These are phyloP conservation scores for Spheniscus humboldti DNA, from an alignment of 2,797 vertebrate genomes.

Conservation along the genomic window DNA sequence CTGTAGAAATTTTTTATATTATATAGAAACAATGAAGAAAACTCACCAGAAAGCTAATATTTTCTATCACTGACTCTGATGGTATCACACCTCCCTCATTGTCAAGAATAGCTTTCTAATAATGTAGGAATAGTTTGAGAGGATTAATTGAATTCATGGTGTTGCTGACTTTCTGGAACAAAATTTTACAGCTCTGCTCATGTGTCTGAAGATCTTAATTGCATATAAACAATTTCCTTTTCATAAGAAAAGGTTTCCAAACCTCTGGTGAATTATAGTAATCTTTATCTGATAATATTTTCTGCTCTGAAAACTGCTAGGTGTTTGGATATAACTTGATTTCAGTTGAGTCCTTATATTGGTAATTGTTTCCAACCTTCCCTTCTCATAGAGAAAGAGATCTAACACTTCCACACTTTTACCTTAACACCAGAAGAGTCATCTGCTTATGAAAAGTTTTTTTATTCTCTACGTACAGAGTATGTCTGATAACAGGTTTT, in stretches of 20 bases:
- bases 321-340: neutral
- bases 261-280: neutral
- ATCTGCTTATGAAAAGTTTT: neutral
- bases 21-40: neutral
- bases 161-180: slow-evolving; percentile 25
- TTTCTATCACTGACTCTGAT: neutral
- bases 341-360: neutral
- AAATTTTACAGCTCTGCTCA: slow-evolving; percentile 5
- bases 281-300: slow-evolving; percentile 24
- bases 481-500: neutral
- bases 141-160: slow-evolving; percentile 19
- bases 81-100: neutral
- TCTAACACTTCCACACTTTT: neutral
- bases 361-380: neutral
- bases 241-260: neutral
- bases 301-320: neutral
- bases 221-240: slow-evolving; percentile 29
- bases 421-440: neutral
- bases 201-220: slow-evolving; percentile 42
- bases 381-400: neutral
- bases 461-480: neutral
- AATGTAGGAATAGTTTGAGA: neutral
- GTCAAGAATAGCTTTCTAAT: neutral
- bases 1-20: neutral
- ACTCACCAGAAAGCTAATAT: neutral